Evolutionary conservation across 2,113 vertebrate genomes (phyloP).

Genomic region (Ondatra zibethicus): DNA sequence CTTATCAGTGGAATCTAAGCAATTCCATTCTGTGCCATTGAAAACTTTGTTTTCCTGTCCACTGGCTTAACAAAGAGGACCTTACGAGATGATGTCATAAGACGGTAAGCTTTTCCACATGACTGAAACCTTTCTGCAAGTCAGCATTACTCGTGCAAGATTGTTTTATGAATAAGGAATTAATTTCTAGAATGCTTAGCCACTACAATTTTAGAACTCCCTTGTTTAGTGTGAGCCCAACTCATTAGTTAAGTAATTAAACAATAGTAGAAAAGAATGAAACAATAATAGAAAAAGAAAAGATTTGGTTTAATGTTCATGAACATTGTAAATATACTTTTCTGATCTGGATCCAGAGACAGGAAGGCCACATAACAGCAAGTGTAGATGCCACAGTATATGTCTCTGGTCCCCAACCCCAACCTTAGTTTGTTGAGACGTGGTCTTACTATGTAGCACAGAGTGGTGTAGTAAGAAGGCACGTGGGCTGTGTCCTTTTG

Average conservation of each 20-base stretch:
- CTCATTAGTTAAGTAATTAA: neutral
- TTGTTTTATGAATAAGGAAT: neutral
- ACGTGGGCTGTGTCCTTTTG: too few species aligned
- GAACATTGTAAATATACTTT: neutral
- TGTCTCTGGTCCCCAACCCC: neutral
- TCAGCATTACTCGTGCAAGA: neutral
- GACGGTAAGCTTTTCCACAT: neutral
- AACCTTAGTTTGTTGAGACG: too few species aligned
- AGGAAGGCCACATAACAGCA: conserved; percentile 2
- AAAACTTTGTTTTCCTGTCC: neutral
- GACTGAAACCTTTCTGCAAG: neutral
- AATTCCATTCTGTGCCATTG: neutral
- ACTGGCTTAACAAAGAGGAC: neutral
- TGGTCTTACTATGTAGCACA: too few species aligned
- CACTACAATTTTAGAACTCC: neutral
- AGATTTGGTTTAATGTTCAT: neutral
- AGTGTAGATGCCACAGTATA: neutral
- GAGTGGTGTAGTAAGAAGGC: too few species aligned
- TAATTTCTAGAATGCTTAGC: neutral
- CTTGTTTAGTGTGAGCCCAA: neutral
- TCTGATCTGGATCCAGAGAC: neutral
- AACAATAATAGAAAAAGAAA: neutral
- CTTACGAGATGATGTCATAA: neutral
- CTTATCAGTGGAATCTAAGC: neutral
- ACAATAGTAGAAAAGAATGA: neutral